Base-by-base conservation (phyloP, 2,797 vertebrate species). In the Spinibarbus caldwelli region DNA sequence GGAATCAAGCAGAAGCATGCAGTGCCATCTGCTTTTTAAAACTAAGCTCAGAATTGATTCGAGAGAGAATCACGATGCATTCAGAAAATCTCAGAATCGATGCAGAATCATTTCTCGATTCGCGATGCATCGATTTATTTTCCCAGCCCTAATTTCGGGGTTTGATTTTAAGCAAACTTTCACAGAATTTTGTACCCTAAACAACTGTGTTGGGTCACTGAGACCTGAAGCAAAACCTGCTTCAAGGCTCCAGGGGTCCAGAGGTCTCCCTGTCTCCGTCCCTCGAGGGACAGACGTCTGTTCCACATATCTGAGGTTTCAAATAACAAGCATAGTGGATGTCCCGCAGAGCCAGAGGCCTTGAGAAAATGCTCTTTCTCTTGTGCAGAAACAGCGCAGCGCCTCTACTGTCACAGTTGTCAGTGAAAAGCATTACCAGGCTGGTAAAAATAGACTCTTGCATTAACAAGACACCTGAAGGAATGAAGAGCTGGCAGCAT, bases 391-490 rank as follows among this genome's bases (percentile, higher is more conserved):
- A 64, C 54, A 54, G 14, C 10, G 11, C 79, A 47, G 59, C 6
- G 6, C 62, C 57, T 59, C 57, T 59, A 26, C 57, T n/a, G 19
- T 66, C 59, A 66, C 78, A 70, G 82, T 68, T 9, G 38, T 67
- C 26, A 54, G 64, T 85, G 83, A 87, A 84, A 84, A 72, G 57
- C 67, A 62, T 77, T 62, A 71, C 15, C 57, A 66, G 49, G 62
- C 84, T 67, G 83, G 89, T 94, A 93, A 93, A 95, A 93, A 93
- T 94, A 94, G 91, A 91, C 89, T 85, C 90, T 92, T 92, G 90
- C 92, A 90, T 93, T 90, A 68, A 54, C 82, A 89, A 90, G 90
- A 89, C 89, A 75, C 86, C 91, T 89, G 91, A 93, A 92, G 92
- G 93, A 94, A 94, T 91, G 90, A 92, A 92, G 86, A 77, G 85